phyloP scores from a whole-genome alignment of 2,113 vertebrate species.

The Menura novaehollandiae region DNA sequence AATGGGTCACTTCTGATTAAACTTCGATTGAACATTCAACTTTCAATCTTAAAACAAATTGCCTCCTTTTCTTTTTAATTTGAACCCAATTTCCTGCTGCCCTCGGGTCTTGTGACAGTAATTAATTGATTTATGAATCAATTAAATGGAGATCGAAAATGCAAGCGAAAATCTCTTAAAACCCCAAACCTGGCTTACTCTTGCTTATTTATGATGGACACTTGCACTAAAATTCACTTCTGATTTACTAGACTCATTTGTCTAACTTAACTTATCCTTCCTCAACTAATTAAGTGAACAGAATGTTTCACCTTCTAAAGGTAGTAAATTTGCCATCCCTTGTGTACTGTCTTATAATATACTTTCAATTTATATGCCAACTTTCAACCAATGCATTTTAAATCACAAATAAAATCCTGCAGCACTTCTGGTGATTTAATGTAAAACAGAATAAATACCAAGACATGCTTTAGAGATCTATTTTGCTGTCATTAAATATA shows the following conservation, averaged over 20 bases:
- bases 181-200: background rate
- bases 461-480: background rate
- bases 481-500: background rate
- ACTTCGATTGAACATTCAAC: constrained; percentile 66
- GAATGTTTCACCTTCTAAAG: constrained; percentile 20
- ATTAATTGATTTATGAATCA: constrained; percentile 75
- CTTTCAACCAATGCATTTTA: constrained; percentile 1
- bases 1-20: constrained; percentile 74
- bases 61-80: constrained; percentile 67
- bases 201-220: constrained; percentile 39
- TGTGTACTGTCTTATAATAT: background rate
- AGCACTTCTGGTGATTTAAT: background rate
- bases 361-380: background rate
- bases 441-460: background rate
- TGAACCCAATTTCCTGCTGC: constrained; percentile 62
- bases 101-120: constrained; percentile 47
- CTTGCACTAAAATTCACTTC: constrained; percentile 19
- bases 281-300: constrained; percentile 26
- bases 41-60: constrained; percentile 72
- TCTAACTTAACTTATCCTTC: constrained; percentile 6
- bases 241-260: constrained; percentile 12
- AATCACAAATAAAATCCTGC: background rate
- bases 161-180: background rate
- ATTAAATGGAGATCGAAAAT: constrained; percentile 39
- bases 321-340: constrained; percentile 13